Conservation (phyloP, 2,797 vertebrate genomes). For the Semotilus atromaculatus region DNA sequence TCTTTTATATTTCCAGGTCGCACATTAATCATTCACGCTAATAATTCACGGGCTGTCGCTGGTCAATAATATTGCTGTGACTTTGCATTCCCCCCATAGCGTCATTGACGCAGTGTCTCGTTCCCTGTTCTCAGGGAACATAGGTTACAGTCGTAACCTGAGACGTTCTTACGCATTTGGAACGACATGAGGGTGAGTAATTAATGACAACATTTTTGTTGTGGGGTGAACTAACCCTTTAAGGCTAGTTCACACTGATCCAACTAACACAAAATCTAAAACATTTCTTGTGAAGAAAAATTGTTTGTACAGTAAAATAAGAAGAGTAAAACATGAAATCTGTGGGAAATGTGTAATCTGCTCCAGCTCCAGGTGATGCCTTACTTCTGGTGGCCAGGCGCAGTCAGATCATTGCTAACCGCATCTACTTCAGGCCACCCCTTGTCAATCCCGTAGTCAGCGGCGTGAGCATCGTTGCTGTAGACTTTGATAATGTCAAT, state of each 20-base stretch:
- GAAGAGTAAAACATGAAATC: neutral
- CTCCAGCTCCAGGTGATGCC: slow-evolving; percentile 78
- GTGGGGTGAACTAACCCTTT: neutral
- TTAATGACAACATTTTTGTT: too few relatives aligned
- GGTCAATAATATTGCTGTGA: too few relatives aligned
- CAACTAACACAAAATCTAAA: neutral
- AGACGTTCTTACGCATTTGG: too few relatives aligned
- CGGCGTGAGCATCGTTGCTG: slow-evolving; percentile 82
- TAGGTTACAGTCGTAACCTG: too few relatives aligned
- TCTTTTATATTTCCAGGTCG: too few relatives aligned
- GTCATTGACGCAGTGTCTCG: too few relatives aligned
- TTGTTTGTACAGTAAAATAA: neutral
- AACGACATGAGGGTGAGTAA: too few relatives aligned
- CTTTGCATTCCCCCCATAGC: too few relatives aligned
- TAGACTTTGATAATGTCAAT: slow-evolving; percentile 89
- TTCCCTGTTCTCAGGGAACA: too few relatives aligned
- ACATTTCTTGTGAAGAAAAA: neutral
- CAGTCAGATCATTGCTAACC: slow-evolving; percentile 84
- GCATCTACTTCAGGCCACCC: slow-evolving; percentile 80
- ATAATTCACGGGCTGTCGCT: too few relatives aligned
- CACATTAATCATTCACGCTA: too few relatives aligned
- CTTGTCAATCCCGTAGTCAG: slow-evolving; percentile 78
- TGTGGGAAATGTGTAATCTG: neutral
- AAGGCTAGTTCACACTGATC: neutral
- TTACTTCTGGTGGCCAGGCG: slow-evolving; percentile 86